Evolutionary conservation across 2,797 vertebrate genomes (phyloP), one percentile per base, ranked within the genome.

Genomic region (Catamblyrhynchus diadema): DNA sequence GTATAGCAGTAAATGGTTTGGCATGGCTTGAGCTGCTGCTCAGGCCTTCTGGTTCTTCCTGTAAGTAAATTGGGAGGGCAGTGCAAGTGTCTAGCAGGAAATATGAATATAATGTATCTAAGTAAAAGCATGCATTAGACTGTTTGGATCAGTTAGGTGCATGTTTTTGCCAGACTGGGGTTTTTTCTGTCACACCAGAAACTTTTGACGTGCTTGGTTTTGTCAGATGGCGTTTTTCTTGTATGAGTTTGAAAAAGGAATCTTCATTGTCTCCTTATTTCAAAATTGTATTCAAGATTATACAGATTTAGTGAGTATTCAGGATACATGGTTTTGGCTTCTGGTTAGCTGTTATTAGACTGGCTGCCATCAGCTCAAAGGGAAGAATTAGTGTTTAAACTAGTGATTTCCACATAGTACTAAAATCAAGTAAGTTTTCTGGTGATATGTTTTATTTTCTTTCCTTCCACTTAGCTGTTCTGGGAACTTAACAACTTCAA

Each of bases 341-440:
- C 19, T 88, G 23, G 1, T 35, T 91, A 61, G 35, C 16, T 95
- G 51, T 94, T 88, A n/a, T 3, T 94, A 44, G 69, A 28, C 60
- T 81, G 27, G 3, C 37, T 74, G 22, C 42, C 42, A 81, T 54
- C 44, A 79, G 30, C 73, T 95, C 89, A 81, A 64, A 86, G 48
- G 70, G 72, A 89, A 56, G 89, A 95, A 67, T 70, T 94, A 39
- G 45, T 53, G 23, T 93, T 95, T 69, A 86, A 83, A 70, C 56
- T 70, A 85, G 16, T 64, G 59, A 47, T 94, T 94, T 88, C 30
- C 20, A 27, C 81, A 23, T 30, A 89, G 67, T 81, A 83, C 65
- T 89, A 88, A 95, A 30, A 86, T 88, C 12, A 37, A 41, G 74
- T 71, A 89, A 81, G 77, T 92, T 97, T 95, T 96, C 59, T 96